phyloP scores from a whole-genome alignment of 1,140 invertebrate species.

The Stratiolaelaps scimitus region DNA sequence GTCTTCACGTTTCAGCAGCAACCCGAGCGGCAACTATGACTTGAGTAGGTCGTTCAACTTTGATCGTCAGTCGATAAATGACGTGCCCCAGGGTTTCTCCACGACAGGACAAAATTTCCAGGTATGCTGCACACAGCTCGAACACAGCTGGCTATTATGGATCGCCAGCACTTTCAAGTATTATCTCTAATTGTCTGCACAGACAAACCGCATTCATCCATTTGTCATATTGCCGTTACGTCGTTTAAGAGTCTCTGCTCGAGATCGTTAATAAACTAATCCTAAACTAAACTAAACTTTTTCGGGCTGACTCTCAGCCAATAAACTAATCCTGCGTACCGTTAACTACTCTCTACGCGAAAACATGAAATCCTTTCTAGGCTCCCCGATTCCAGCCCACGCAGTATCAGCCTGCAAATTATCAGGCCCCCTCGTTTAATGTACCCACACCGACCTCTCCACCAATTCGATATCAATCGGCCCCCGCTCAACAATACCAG shows the following conservation, averaged over 20 bases:
- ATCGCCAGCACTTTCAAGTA: too few relatives aligned
- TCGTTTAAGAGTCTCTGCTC: too few relatives aligned
- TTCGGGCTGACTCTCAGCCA: too few relatives aligned
- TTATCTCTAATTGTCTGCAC: too few relatives aligned
- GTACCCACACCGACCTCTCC: not conserved
- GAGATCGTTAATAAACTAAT: too few relatives aligned
- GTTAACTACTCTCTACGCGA: too few relatives aligned
- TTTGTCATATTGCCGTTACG: too few relatives aligned
- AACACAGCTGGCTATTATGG: too few relatives aligned
- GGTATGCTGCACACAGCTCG: not conserved
- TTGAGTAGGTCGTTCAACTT: slow-evolving; percentile 1
- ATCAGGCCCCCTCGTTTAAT: not conserved
- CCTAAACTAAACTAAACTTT: too few relatives aligned
- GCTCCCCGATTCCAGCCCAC: not conserved
- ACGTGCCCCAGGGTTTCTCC: not conserved
- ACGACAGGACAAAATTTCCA: not conserved
- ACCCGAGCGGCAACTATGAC: not conserved
- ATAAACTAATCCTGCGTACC: too few relatives aligned
- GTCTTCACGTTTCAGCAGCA: not conserved
- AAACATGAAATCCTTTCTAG: not conserved
- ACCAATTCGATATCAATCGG: not conserved
- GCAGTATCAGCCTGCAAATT: not conserved
- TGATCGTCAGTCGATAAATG: not conserved
- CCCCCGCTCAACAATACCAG: not conserved
- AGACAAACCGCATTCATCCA: too few relatives aligned